Evolutionary conservation across 1,140 invertebrate species (phyloP).

Genomic region (Camponotus pennsylvanicus): DNA sequence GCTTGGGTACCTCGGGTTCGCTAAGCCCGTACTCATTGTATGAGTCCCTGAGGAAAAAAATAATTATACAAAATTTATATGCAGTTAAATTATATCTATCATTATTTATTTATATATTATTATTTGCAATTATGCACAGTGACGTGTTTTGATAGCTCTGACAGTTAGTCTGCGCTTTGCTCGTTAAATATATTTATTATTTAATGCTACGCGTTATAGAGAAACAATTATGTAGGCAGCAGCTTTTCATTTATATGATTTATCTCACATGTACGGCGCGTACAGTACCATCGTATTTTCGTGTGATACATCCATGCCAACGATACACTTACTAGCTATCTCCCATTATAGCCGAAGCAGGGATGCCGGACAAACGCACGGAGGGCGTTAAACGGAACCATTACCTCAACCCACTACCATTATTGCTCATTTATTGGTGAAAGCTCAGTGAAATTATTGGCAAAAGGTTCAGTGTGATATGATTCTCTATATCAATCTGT

Average conservation of each 20-base stretch:
- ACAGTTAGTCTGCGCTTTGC: background rate
- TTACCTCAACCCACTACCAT: constrained; percentile 70
- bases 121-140: background rate
- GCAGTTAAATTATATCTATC: background rate
- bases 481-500: constrained; percentile 45
- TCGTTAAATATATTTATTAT: constrained; percentile 40
- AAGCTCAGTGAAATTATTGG: constrained; percentile 73
- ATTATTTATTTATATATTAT: constrained; percentile 27
- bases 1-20: too few relatives aligned
- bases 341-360: constrained; percentile 65
- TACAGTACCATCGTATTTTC: constrained; percentile 35
- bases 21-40: too few relatives aligned
- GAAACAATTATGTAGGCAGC: constrained; percentile 16
- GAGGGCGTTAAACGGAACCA: constrained; percentile 75
- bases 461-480: constrained; percentile 63
- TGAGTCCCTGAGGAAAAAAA: background rate
- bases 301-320: constrained; percentile 60
- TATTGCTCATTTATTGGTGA: constrained; percentile 79
- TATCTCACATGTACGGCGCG: constrained; percentile 41
- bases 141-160: background rate
- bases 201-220: constrained; percentile 8
- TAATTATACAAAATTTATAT: constrained; percentile 16
- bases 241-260: constrained; percentile 48
- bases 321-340: constrained; percentile 65
- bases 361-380: constrained; percentile 67